These are phyloP conservation scores for Myzus persicae DNA, from an alignment of 1,140 invertebrate species.

Conservation along the genomic window DNA sequence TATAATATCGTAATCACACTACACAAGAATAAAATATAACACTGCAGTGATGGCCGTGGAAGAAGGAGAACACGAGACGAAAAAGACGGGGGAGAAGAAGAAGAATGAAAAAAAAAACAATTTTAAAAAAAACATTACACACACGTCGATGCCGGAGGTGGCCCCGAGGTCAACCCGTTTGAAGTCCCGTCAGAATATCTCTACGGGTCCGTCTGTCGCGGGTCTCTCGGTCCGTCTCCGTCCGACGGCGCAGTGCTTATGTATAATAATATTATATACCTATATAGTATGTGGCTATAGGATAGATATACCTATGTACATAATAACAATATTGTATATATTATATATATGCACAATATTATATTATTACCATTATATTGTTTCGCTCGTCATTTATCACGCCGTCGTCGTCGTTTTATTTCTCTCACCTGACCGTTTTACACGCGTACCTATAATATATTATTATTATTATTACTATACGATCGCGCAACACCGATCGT, in stretches of 20 bases:
- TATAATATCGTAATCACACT: not conserved
- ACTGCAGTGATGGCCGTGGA: not conserved
- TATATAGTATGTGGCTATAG: too few species aligned
- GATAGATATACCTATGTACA: not conserved
- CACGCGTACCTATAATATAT: not conserved
- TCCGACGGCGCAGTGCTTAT: not conserved
- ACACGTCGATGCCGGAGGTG: slow-evolving; percentile 4
- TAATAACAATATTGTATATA: not conserved
- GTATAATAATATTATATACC: not conserved
- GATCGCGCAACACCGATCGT: not conserved
- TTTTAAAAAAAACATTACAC: slow-evolving; percentile 42
- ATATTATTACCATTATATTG: slow-evolving; percentile 40
- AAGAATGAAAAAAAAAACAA: not conserved
- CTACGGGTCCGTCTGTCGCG: not conserved
- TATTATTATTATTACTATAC: not conserved
- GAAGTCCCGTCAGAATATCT: slow-evolving; percentile 45
- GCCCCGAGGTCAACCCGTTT: slow-evolving; percentile 51
- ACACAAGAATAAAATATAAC: not conserved
- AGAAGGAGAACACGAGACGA: not conserved
- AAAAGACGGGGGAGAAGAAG: not conserved
- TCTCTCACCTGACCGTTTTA: slow-evolving; percentile 53
- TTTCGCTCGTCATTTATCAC: slow-evolving; percentile 56
- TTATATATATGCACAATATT: slow-evolving; percentile 13
- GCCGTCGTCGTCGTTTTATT: slow-evolving; percentile 48
- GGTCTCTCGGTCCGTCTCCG: not conserved